These are phyloP conservation scores for Mesorhabditis spiculigera DNA, from an alignment of 2,888 invertebrate species.

Conservation along the genomic window DNA sequence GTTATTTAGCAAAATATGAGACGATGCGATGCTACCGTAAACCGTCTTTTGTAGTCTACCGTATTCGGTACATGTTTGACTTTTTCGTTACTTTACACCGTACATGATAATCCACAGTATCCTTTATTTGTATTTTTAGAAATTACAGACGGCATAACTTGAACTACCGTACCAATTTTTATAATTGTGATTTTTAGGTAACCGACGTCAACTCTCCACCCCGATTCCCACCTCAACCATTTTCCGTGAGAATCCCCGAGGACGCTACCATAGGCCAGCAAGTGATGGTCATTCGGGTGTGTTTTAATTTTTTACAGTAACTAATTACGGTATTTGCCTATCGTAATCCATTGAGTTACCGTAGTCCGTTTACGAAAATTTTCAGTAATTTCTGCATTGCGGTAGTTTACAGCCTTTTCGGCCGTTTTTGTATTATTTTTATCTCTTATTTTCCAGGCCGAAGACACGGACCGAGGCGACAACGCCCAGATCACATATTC, in stretches of 20 bases:
- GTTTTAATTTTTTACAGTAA: not conserved
- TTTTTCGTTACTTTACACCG: no score
- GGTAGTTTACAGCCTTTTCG: no score
- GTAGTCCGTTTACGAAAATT: no score
- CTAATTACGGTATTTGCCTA: not conserved
- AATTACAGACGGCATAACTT: no score
- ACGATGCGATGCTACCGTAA: no score
- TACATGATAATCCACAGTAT: no score
- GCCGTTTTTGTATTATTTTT: not conserved
- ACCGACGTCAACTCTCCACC: constrained; percentile 54
- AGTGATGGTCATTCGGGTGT: constrained; percentile 79
- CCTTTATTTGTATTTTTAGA: no score
- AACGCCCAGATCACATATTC: constrained; percentile 72
- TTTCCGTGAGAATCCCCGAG: constrained; percentile 69
- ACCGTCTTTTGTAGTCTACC: no score
- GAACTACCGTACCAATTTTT: not conserved
- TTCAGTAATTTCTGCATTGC: no score
- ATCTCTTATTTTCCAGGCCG: constrained; percentile 61
- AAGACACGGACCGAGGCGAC: constrained; percentile 88
- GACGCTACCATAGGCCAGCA: constrained; percentile 77
- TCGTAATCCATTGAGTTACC: not conserved
- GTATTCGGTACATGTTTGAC: no score
- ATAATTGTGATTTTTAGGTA: constrained; percentile 61
- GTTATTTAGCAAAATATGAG: not conserved
- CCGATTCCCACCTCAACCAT: constrained; percentile 44